phyloP scores from a whole-genome alignment of 2,797 vertebrate genomes.

The Myripristis murdjan region DNA sequence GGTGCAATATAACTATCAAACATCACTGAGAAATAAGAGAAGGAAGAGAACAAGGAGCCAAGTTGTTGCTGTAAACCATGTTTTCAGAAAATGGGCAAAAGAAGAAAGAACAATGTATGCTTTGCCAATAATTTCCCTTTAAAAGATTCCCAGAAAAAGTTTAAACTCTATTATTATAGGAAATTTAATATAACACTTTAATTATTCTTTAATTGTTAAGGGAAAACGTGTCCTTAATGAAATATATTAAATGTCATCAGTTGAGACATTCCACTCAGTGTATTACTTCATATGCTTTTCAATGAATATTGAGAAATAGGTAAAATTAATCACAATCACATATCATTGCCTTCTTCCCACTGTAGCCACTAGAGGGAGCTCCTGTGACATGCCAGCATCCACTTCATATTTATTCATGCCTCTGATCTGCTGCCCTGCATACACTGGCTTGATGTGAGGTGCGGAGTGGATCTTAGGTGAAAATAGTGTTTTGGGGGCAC shows the following conservation, averaged over 20 bases:
- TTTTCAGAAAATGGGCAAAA: background rate
- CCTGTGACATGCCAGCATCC: conserved; percentile 10
- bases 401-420: background rate
- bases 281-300: too few relatives aligned
- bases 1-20: conserved; percentile 44
- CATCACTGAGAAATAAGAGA: conserved; percentile 30
- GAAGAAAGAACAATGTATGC: too few relatives aligned
- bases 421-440: conserved; percentile 21
- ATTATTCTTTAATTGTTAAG: too few relatives aligned
- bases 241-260: too few relatives aligned
- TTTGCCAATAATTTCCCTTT: too few relatives aligned
- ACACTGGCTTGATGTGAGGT: conserved; percentile 22
- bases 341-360: background rate
- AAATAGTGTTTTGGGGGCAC: conserved; percentile 67
- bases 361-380: conserved; percentile 76
- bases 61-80: background rate
- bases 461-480: conserved; percentile 58
- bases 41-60: conserved; percentile 23
- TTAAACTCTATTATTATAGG: too few relatives aligned
- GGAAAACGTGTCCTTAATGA: too few relatives aligned
- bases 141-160: too few relatives aligned
- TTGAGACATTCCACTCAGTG: too few relatives aligned
- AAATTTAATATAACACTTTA: too few relatives aligned
- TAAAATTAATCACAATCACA: background rate
- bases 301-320: too few relatives aligned